phyloP scores from a whole-genome alignment of 2,797 vertebrate species.

The Hirundo rustica region DNA sequence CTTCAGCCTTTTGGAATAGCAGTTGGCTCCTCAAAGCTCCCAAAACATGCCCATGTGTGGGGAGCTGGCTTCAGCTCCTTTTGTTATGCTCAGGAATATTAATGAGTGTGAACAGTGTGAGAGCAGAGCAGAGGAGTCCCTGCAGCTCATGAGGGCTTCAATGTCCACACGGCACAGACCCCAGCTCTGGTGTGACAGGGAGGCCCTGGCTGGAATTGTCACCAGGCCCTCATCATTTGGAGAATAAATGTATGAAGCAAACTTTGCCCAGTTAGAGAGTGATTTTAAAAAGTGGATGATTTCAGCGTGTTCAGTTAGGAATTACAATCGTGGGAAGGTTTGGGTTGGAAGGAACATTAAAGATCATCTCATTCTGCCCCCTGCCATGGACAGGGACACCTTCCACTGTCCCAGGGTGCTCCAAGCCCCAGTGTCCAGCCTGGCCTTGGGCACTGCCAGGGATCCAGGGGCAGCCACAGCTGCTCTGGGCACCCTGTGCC shows the following conservation, averaged over 20 bases:
- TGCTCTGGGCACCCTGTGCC: not conserved
- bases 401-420: accelerated
- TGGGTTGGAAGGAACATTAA: not conserved
- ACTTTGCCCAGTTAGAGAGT: not conserved
- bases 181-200: not conserved
- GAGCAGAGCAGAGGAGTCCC: not conserved
- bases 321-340: accelerated
- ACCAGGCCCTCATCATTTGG: not conserved
- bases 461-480: not conserved
- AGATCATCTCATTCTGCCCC: accelerated
- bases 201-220: not conserved
- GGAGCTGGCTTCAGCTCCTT: not conserved
- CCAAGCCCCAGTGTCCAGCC: accelerated
- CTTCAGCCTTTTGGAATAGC: not conserved
- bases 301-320: accelerated
- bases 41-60: accelerated
- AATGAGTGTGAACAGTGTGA: not conserved
- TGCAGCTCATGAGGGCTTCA: not conserved
- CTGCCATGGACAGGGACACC: not conserved
- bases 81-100: not conserved
- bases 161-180: accelerated
- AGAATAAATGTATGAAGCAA: not conserved
- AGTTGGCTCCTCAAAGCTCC: not conserved
- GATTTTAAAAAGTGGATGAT: not conserved
- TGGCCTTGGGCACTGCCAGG: not conserved